These are phyloP conservation scores for Siderastrea siderea DNA, from an alignment of 92 coral and sea anemone species.

Conservation along the genomic window DNA sequence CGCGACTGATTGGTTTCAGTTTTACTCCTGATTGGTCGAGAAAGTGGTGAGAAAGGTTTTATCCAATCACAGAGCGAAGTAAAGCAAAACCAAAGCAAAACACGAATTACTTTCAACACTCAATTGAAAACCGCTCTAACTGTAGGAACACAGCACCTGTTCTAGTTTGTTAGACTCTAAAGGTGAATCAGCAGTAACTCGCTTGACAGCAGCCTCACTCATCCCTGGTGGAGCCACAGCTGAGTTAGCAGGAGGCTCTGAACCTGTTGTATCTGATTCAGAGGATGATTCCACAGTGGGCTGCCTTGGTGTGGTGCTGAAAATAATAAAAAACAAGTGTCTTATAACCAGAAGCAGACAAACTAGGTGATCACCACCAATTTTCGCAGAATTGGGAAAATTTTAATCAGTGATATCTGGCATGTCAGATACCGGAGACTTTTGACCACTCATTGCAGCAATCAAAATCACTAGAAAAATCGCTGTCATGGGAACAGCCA, in stretches of 20 bases:
- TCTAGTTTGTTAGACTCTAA: constrained; percentile 78
- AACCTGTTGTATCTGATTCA: constrained; percentile 23
- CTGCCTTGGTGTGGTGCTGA: constrained; percentile 7
- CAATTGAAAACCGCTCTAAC: not conserved
- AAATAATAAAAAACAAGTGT: not conserved
- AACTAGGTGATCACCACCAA: not conserved
- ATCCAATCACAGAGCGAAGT: too few relatives aligned
- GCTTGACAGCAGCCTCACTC: constrained; percentile 82
- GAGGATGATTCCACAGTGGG: not conserved
- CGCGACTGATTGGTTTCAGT: too few relatives aligned
- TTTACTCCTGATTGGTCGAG: too few relatives aligned
- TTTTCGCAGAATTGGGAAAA: too few relatives aligned
- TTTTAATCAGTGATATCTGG: too few relatives aligned
- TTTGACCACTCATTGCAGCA: too few relatives aligned
- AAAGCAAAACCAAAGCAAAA: too few relatives aligned
- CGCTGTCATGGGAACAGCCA: too few relatives aligned
- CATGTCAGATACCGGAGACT: too few relatives aligned
- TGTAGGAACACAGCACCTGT: constrained; percentile 45
- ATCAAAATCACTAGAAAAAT: too few relatives aligned
- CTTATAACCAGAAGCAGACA: too few relatives aligned
- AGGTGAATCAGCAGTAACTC: constrained; percentile 78
- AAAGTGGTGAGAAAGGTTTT: too few relatives aligned
- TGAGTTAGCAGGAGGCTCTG: constrained; percentile 39
- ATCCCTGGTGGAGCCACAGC: constrained; percentile 79
- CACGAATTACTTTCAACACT: not conserved